A percentile compares a stretch with the other conserved stretches of the same genome.
Evolutionary conservation across 2,113 vertebrate genomes (phyloP).

Genomic region (Candoia aspera): DNA sequence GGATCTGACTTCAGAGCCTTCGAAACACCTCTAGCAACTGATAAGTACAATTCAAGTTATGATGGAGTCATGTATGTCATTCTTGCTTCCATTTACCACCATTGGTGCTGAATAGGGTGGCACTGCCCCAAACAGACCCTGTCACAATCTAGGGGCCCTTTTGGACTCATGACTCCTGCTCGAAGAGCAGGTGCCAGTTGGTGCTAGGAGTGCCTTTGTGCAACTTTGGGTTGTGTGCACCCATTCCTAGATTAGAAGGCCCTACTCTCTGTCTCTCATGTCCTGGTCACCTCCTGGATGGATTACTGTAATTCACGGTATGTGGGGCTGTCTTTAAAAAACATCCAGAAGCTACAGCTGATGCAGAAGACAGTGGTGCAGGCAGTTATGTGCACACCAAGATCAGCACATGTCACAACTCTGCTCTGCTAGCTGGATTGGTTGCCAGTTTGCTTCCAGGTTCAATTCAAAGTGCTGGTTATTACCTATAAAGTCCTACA

Average conservation of each 20-base stretch:
- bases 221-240: neutral
- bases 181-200: neutral
- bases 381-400: neutral
- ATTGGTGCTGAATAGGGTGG: too few relatives aligned
- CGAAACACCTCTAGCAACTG: neutral
- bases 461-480: neutral
- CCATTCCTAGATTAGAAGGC: neutral
- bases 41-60: neutral
- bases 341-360: neutral
- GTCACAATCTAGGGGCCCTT: too few relatives aligned
- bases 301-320: neutral
- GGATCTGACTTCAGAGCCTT: neutral
- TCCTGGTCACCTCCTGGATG: neutral
- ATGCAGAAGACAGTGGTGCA: neutral
- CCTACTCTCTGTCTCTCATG: neutral
- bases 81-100: too few relatives aligned
- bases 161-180: neutral
- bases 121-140: too few relatives aligned
- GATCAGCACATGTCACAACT: neutral
- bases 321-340: neutral
- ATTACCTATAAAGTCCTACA: neutral
- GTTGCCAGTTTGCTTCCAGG: neutral
- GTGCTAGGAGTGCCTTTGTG: neutral
- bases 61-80: neutral
- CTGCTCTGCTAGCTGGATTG: neutral